phyloP scores from a whole-genome alignment of 1,140 invertebrate species.

The Tetragnatha versicolor region DNA sequence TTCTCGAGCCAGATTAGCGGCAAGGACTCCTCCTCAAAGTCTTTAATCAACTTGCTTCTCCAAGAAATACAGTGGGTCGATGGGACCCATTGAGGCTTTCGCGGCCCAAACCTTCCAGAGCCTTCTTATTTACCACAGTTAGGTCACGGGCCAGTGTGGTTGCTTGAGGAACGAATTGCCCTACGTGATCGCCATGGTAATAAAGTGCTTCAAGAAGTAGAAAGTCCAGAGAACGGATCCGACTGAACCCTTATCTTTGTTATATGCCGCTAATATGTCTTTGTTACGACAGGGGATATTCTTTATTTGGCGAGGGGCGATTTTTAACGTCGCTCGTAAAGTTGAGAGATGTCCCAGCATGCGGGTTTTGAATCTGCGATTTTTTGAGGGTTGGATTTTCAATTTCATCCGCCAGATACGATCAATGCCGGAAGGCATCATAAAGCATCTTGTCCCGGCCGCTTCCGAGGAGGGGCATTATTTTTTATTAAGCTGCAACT shows the following conservation, averaged over 20 bases:
- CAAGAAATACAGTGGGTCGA: conserved; percentile 43
- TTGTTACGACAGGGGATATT: conserved; percentile 38
- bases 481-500: too few relatives aligned
- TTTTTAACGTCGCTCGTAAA: conserved; percentile 48
- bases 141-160: conserved; percentile 47
- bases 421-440: conserved; percentile 26
- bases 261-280: conserved; percentile 50
- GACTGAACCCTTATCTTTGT: conserved; percentile 41
- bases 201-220: conserved; percentile 43
- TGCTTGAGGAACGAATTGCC: conserved; percentile 47
- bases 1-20: conserved; percentile 44
- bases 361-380: conserved; percentile 23
- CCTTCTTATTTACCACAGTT: conserved; percentile 48
- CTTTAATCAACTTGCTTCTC: conserved; percentile 54
- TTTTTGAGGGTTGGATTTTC: conserved; percentile 25
- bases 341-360: conserved; percentile 22
- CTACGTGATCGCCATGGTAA: conserved; percentile 49
- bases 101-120: conserved; percentile 41
- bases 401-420: conserved; percentile 37
- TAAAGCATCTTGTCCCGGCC: conserved; percentile 25
- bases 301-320: conserved; percentile 19
- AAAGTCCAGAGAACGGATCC: conserved; percentile 18
- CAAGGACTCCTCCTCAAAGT: conserved; percentile 47
- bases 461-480: too few relatives aligned
- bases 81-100: conserved; percentile 35